A percentile compares a stretch with the other conserved stretches of the same genome.
phyloP scores from a whole-genome alignment of 2,113 vertebrate species.

The Polypterus senegalus region DNA sequence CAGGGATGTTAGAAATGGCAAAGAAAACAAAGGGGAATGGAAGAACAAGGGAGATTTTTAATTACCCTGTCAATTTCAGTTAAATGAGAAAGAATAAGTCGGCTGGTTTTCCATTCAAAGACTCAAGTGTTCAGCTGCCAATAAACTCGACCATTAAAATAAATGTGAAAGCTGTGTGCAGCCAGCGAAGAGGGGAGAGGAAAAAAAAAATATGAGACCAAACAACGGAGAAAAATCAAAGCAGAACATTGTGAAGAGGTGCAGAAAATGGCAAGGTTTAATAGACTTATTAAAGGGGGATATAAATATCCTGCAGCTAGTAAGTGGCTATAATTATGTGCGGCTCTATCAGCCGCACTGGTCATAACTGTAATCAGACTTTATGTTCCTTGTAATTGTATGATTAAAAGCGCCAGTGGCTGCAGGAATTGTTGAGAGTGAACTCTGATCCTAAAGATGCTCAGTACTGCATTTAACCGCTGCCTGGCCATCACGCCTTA shows the following conservation, averaged over 20 bases:
- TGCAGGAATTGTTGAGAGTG: not conserved
- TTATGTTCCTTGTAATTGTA: conserved; percentile 5
- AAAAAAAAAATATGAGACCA: no score
- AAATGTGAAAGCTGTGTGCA: no score
- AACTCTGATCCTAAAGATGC: not conserved
- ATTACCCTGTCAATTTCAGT: no score
- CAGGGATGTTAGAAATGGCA: no score
- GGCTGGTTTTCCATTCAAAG: not conserved
- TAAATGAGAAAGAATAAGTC: no score
- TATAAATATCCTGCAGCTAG: conserved; percentile 5
- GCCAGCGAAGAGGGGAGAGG: no score
- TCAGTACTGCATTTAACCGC: no score
- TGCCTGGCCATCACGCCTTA: no score
- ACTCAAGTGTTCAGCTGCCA: not conserved
- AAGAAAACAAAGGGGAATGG: no score
- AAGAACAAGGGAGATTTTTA: no score
- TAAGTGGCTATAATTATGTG: conserved; percentile 6
- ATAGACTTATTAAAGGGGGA: not conserved
- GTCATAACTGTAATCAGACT: conserved; percentile 3
- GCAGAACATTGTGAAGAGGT: not conserved
- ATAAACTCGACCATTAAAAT: not conserved
- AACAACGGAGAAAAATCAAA: no score
- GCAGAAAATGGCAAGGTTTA: conserved; percentile 1
- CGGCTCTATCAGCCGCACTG: conserved; percentile 3
- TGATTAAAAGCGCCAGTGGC: not conserved